Percentiles rank a stretch among this genome's conserved stretches.
Evolutionary conservation across 2,888 invertebrate genomes (phyloP).

Genomic region (Limulus polyphemus): DNA sequence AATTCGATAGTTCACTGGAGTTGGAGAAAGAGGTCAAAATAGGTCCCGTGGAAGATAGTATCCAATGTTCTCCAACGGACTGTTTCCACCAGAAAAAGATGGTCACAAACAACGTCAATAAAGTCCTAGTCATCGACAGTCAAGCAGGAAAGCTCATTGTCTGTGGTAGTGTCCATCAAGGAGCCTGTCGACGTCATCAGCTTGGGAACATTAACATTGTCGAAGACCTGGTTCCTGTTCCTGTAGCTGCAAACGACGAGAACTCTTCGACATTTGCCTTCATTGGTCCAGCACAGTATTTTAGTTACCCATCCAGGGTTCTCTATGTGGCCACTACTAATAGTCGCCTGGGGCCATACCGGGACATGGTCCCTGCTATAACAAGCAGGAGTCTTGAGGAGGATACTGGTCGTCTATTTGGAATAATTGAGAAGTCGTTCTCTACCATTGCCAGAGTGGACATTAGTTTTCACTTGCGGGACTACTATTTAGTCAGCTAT

Average conservation of each 20-base stretch:
- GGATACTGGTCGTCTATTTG: conserved; percentile 13
- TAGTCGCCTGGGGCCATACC: conserved; percentile 77
- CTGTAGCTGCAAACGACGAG: conserved; percentile 83
- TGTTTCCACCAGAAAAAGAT: conserved; percentile 49
- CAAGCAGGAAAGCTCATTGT: conserved; percentile 64
- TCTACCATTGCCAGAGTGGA: conserved; percentile 28
- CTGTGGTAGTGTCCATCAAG: conserved; percentile 79
- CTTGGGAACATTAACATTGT: conserved; percentile 60
- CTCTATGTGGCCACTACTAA: conserved; percentile 87
- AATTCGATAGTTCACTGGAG: conserved; percentile 58
- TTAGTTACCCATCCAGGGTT: conserved; percentile 64
- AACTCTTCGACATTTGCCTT: conserved; percentile 81
- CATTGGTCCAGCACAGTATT: conserved; percentile 73
- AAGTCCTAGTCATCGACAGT: conserved; percentile 72
- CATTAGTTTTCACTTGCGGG: conserved; percentile 46
- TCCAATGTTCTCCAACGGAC: conserved; percentile 75
- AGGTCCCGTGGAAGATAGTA: conserved; percentile 78
- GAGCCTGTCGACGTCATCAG: conserved; percentile 74
- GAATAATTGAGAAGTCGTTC: conserved; percentile 26
- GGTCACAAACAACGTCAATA: conserved; percentile 75
- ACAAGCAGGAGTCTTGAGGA: conserved; percentile 66
- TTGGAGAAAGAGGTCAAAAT: conserved; percentile 60
- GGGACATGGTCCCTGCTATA: conserved; percentile 84
- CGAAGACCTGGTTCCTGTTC: conserved; percentile 62
- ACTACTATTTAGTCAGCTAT: conserved; percentile 89